Percentiles rank a stretch among this genome's conserved stretches.
Conservation (phyloP, 1,140 invertebrate genomes). For the Chironomus striatipennis region DNA sequence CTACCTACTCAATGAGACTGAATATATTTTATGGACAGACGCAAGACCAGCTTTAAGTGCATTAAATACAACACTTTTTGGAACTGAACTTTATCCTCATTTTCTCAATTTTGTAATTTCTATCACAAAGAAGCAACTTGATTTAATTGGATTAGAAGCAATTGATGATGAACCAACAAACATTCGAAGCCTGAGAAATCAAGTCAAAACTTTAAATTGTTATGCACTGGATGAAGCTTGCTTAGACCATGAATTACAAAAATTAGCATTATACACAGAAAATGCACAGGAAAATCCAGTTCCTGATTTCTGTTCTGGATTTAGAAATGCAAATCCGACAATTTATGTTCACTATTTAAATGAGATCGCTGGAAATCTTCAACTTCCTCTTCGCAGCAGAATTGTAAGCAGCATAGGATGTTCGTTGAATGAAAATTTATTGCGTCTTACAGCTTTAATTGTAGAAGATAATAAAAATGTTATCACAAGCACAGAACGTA, state of each 20-base stretch:
- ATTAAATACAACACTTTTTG: background rate
- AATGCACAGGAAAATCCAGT: background rate
- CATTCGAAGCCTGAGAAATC: background rate
- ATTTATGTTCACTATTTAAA: background rate
- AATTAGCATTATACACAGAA: background rate
- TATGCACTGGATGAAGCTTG: background rate
- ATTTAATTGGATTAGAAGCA: background rate
- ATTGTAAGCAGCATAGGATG: background rate
- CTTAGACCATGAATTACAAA: background rate
- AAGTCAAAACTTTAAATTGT: background rate
- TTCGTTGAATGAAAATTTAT: background rate
- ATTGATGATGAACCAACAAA: background rate
- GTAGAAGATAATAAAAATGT: background rate
- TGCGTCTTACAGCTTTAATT: background rate
- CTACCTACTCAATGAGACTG: background rate
- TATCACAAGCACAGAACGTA: background rate
- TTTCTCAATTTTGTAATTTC: background rate
- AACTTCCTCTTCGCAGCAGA: background rate
- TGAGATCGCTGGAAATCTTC: background rate
- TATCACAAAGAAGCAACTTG: background rate
- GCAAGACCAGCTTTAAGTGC: background rate
- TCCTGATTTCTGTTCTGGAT: conserved; percentile 1
- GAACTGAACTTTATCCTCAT: background rate
- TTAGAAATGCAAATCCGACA: background rate
- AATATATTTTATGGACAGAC: background rate